A percentile compares a stretch with the other conserved stretches of the same genome.
Evolutionary conservation across 2,888 invertebrate species (phyloP).

Genomic region (Orthonychiurus folsomi): DNA sequence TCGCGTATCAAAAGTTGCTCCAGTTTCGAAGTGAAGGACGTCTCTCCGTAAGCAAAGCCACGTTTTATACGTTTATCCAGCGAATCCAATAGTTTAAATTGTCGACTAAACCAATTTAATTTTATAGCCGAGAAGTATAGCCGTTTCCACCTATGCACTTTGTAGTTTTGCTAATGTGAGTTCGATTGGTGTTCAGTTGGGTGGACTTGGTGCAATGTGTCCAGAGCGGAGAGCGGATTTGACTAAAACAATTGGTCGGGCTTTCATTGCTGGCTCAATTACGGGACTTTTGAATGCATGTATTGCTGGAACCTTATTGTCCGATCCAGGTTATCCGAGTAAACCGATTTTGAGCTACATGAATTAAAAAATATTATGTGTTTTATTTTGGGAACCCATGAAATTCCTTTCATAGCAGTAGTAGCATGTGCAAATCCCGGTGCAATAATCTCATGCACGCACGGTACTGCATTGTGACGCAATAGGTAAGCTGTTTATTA

Average conservation of each 20-base stretch:
- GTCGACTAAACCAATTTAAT: not conserved
- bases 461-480: no score
- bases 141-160: constrained; percentile 80
- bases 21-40: constrained; percentile 49
- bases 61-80: no score
- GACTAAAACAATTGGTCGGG: constrained; percentile 61
- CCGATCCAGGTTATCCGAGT: constrained; percentile 11
- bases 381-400: no score
- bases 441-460: no score
- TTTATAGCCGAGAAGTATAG: constrained; percentile 59
- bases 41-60: constrained; percentile 26
- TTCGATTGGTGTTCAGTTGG: constrained; percentile 58
- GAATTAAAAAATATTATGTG: no score
- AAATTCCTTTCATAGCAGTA: no score
- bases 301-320: constrained; percentile 58
- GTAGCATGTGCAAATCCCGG: no score
- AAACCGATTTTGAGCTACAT: no score
- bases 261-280: constrained; percentile 70
- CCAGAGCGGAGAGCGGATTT: constrained; percentile 48
- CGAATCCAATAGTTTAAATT: not conserved
- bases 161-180: constrained; percentile 88
- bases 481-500: no score
- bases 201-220: constrained; percentile 2
- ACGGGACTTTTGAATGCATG: constrained; percentile 84
- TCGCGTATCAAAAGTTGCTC: constrained; percentile 77